These are phyloP conservation scores for Zootermopsis nevadensis DNA, from an alignment of 2,888 invertebrate species.

Conservation along the genomic window DNA sequence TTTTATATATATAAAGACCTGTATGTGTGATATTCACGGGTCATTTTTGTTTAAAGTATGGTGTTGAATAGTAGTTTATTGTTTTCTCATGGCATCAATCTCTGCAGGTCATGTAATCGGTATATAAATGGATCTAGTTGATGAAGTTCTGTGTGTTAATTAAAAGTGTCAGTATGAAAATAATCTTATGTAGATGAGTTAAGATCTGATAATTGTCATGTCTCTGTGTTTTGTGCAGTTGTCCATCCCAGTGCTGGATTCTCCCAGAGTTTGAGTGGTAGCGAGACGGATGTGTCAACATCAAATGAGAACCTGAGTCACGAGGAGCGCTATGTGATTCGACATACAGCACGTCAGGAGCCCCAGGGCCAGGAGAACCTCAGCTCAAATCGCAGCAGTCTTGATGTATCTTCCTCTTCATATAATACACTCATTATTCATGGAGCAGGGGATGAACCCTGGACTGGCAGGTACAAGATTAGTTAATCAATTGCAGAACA, in stretches of 20 bases:
- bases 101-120: no score
- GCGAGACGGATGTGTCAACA: conserved; percentile 90
- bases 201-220: neutral
- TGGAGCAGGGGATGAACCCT: conserved; percentile 75
- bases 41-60: no score
- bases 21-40: no score
- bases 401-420: conserved; percentile 80
- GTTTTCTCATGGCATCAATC: no score
- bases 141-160: neutral
- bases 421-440: conserved; percentile 89
- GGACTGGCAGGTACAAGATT: conserved; percentile 47
- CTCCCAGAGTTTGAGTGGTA: conserved; percentile 83
- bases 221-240: neutral
- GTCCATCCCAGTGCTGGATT: conserved; percentile 66
- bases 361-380: conserved; percentile 92
- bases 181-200: no score
- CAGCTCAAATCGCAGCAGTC: conserved; percentile 64
- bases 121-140: neutral
- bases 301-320: conserved; percentile 90
- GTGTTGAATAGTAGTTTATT: no score
- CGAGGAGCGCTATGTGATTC: conserved; percentile 85
- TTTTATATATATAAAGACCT: no score
- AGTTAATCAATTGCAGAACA: neutral
- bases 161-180: neutral
- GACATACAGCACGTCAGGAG: conserved; percentile 86